A percentile compares a stretch with the other conserved stretches of the same genome.
Evolutionary conservation across 2,888 invertebrate species (phyloP).

Genomic region (Caenorhabditis sp.): DNA sequence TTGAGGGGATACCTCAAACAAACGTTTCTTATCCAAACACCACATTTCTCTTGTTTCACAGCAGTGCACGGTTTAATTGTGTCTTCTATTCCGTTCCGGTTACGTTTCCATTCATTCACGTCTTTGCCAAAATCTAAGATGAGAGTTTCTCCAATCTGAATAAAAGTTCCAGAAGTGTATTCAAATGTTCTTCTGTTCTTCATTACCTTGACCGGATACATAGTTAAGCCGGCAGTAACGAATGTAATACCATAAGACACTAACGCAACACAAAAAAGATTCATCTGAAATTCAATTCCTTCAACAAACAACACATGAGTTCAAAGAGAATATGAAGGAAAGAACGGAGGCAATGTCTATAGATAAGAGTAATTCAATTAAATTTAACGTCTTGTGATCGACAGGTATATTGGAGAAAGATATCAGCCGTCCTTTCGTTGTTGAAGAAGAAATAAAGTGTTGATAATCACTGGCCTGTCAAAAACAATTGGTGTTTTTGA

Average conservation of each 20-base stretch:
- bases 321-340: too few relatives aligned
- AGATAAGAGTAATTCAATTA: too few relatives aligned
- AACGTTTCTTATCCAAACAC: slow-evolving; percentile 10
- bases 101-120: slow-evolving; percentile 50
- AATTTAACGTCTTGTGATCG: too few relatives aligned
- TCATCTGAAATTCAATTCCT: background rate
- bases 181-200: too few relatives aligned
- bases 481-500: too few relatives aligned
- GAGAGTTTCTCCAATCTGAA: slow-evolving; percentile 50
- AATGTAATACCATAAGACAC: background rate
- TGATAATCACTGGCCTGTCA: too few relatives aligned
- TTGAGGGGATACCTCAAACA: background rate
- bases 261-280: background rate
- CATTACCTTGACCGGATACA: slow-evolving; percentile 43
- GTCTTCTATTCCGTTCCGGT: slow-evolving; percentile 48
- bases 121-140: slow-evolving; percentile 55
- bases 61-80: slow-evolving; percentile 19
- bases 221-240: slow-evolving; percentile 1
- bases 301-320: background rate
- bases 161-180: background rate
- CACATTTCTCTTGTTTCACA: background rate
- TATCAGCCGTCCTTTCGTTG: too few relatives aligned
- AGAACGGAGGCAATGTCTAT: too few relatives aligned
- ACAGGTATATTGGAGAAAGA: too few relatives aligned
- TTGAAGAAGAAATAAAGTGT: too few relatives aligned